phyloP scores from a whole-genome alignment of 2,888 invertebrate species.

The Helleia helle region DNA sequence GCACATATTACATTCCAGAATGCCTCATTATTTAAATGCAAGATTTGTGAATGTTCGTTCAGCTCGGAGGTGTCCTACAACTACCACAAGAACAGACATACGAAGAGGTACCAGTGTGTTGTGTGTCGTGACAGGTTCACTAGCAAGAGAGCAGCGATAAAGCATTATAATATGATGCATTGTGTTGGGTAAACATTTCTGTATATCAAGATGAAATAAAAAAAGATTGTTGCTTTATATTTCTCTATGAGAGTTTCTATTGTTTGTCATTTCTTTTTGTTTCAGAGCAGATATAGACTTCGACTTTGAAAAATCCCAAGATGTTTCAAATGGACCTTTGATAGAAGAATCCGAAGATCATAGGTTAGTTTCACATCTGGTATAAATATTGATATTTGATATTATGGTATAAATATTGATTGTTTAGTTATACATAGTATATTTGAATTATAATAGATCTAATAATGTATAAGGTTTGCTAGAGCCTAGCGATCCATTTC shows the following conservation, averaged over 20 bases:
- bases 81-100: slow-evolving; percentile 44
- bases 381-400: background rate
- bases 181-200: slow-evolving; percentile 28
- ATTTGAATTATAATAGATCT: too few species aligned
- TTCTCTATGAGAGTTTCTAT: too few species aligned
- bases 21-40: slow-evolving; percentile 34
- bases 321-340: slow-evolving; percentile 3
- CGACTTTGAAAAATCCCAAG: slow-evolving; percentile 11
- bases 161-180: slow-evolving; percentile 34
- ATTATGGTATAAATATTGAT: too few species aligned
- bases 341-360: slow-evolving; percentile 10
- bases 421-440: too few species aligned
- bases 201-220: too few species aligned
- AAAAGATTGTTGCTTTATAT: too few species aligned
- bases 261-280: slow-evolving; percentile 15
- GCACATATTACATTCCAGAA: slow-evolving; percentile 39
- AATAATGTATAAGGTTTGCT: too few species aligned
- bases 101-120: slow-evolving; percentile 34
- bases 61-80: slow-evolving; percentile 38
- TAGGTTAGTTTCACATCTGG: slow-evolving; percentile 16
- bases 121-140: slow-evolving; percentile 26
- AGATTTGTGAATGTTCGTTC: slow-evolving; percentile 42
- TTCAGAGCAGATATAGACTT: slow-evolving; percentile 16
- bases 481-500: too few species aligned
- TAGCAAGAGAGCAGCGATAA: slow-evolving; percentile 30